phyloP scores from a whole-genome alignment of 1,140 invertebrate species.

The Eufriesea mexicana region DNA sequence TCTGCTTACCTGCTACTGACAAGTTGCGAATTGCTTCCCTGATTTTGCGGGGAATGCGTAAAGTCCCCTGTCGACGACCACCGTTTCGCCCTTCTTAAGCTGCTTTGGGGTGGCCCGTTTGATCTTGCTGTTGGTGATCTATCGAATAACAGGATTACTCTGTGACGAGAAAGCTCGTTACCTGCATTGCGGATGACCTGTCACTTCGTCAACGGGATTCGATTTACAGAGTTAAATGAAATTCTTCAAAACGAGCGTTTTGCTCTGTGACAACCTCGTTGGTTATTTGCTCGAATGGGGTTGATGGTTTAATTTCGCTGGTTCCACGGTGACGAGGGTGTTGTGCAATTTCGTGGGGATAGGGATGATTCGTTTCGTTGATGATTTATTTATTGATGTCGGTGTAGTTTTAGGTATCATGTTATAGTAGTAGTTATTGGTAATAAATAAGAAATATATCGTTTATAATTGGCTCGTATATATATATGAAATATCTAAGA shows the following conservation, averaged over 20 bases:
- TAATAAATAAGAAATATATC: too few relatives aligned
- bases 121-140: constrained; percentile 78
- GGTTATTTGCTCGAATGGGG: neutral
- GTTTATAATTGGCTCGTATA: too few relatives aligned
- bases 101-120: constrained; percentile 79
- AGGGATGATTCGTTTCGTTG: too few relatives aligned
- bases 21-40: constrained; percentile 78
- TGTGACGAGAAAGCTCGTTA: constrained; percentile 25
- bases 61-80: constrained; percentile 94
- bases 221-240: neutral
- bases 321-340: too few relatives aligned
- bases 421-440: too few relatives aligned
- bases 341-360: too few relatives aligned
- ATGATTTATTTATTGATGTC: too few relatives aligned
- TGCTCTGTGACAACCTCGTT: neutral
- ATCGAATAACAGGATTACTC: constrained; percentile 41
- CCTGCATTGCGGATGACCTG: neutral
- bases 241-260: too few relatives aligned
- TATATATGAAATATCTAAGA: too few relatives aligned
- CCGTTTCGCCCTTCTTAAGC: constrained; percentile 86
- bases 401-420: too few relatives aligned
- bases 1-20: constrained; percentile 83
- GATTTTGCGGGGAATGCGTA: constrained; percentile 80
- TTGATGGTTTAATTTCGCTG: neutral
- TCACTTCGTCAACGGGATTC: neutral